Evolutionary conservation across 2,888 invertebrate species (phyloP).

Genomic region (Brachypalpus laphriformis): DNA sequence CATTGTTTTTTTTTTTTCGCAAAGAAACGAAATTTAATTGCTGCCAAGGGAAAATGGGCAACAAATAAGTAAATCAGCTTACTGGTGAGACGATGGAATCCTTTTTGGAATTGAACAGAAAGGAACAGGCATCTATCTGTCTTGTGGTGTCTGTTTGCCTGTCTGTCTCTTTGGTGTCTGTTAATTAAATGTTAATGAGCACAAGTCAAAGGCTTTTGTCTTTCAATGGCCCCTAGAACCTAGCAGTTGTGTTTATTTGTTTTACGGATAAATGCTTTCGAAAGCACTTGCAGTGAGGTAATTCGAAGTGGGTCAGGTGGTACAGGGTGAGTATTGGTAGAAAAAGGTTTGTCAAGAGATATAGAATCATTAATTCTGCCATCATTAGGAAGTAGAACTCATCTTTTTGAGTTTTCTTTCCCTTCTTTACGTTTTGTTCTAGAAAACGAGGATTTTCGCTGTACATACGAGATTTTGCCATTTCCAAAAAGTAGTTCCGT

Average conservation of each 20-base stretch:
- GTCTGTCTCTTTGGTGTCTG: slow-evolving; percentile 37
- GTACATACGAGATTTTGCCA: too few species aligned
- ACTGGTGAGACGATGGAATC: slow-evolving; percentile 9
- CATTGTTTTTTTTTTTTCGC: background rate
- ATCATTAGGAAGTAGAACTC: too few species aligned
- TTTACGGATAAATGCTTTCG: background rate
- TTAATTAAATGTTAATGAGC: slow-evolving; percentile 63
- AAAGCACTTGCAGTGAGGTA: background rate
- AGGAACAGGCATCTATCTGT: background rate
- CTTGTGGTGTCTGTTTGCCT: slow-evolving; percentile 23
- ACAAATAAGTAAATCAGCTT: slow-evolving; percentile 46
- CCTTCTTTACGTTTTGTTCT: too few species aligned
- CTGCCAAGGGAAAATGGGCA: slow-evolving; percentile 19
- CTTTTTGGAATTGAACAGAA: background rate
- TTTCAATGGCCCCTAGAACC: background rate
- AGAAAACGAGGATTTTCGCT: too few species aligned
- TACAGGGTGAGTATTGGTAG: background rate
- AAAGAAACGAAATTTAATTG: slow-evolving; percentile 47
- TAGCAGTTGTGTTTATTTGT: background rate
- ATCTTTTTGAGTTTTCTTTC: too few species aligned
- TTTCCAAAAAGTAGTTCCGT: too few species aligned
- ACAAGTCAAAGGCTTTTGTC: slow-evolving; percentile 44
- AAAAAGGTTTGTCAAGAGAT: too few species aligned
- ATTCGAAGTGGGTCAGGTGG: slow-evolving; percentile 2
- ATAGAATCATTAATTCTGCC: too few species aligned